Evolutionary conservation across 2,888 invertebrate genomes (phyloP).

Genomic region (Sericinus montela): DNA sequence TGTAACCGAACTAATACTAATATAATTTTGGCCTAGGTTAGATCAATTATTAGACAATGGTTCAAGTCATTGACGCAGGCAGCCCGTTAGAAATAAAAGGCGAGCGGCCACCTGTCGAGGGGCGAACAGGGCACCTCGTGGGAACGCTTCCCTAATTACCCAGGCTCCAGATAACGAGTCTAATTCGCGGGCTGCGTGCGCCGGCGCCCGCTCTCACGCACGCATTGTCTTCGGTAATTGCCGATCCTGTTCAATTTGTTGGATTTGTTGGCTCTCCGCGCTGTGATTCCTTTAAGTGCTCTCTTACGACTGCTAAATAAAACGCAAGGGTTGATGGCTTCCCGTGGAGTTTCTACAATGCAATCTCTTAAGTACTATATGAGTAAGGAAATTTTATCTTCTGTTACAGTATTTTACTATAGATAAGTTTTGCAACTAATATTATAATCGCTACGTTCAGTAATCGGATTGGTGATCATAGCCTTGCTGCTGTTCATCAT

Average conservation of each 20-base stretch:
- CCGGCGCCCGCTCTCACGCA: constrained; percentile 72
- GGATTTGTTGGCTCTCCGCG: constrained; percentile 67
- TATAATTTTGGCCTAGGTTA: background rate
- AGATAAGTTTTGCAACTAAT: no score
- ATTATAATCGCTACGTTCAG: no score
- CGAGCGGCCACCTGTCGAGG: constrained; percentile 41
- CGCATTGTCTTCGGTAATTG: constrained; percentile 79
- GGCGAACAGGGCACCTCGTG: constrained; percentile 47
- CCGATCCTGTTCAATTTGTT: constrained; percentile 77
- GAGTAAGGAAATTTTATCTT: background rate
- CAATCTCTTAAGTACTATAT: background rate
- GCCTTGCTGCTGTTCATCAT: no score
- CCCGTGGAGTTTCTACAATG: constrained; percentile 9
- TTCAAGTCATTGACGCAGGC: background rate
- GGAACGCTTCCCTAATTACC: constrained; percentile 73
- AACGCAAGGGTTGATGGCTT: constrained; percentile 42
- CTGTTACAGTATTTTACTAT: no score
- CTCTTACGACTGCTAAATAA: constrained; percentile 74
- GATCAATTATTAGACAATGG: background rate
- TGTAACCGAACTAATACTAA: no score
- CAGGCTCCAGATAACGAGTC: constrained; percentile 67
- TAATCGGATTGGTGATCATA: no score
- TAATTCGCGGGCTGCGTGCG: constrained; percentile 76
- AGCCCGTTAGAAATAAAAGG: constrained; percentile 29
- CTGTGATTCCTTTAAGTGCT: constrained; percentile 77